Percentiles rank a stretch among this genome's conserved stretches.
These are phyloP conservation scores for Centruroides sculpturatus DNA, from an alignment of 1,140 invertebrate genomes.

Conservation along the genomic window DNA sequence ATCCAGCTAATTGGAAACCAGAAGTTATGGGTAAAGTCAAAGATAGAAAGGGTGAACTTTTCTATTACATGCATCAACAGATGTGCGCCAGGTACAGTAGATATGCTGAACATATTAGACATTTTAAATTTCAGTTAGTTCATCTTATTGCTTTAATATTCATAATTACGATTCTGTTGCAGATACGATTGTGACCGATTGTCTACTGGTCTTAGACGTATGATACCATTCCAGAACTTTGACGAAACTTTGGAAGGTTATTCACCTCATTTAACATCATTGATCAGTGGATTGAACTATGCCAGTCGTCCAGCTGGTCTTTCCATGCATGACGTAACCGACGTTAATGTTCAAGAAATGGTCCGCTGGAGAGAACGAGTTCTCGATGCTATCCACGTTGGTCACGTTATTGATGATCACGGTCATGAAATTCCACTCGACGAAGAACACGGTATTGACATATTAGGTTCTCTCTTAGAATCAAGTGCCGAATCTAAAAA, in stretches of 20 bases:
- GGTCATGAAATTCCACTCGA: constrained; percentile 7
- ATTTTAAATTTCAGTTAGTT: too few relatives aligned
- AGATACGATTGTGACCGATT: constrained; percentile 56
- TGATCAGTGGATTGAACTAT: constrained; percentile 45
- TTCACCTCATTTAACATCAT: constrained; percentile 38
- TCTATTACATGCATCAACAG: constrained; percentile 58
- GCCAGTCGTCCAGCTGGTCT: constrained; percentile 38
- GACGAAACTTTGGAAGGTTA: constrained; percentile 36
- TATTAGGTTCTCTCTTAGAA: constrained; percentile 14
- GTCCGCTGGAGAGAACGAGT: constrained; percentile 22
- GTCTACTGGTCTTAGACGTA: constrained; percentile 37
- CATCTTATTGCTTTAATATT: too few relatives aligned
- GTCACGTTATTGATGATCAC: constrained; percentile 1
- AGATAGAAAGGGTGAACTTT: constrained; percentile 52
- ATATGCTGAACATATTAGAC: constrained; percentile 12
- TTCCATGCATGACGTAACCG: constrained; percentile 32
- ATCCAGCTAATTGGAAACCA: constrained; percentile 38
- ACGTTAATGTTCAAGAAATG: constrained; percentile 29
- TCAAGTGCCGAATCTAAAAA: constrained; percentile 10
- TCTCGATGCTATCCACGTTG: constrained; percentile 10
- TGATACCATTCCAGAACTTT: constrained; percentile 12
- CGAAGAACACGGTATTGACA: constrained; percentile 11
- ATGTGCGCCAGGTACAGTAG: constrained; percentile 36
- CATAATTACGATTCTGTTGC: not conserved
- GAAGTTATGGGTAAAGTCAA: constrained; percentile 31